phyloP scores from a whole-genome alignment of 2,797 vertebrate species.

The Anguilla obscura region DNA sequence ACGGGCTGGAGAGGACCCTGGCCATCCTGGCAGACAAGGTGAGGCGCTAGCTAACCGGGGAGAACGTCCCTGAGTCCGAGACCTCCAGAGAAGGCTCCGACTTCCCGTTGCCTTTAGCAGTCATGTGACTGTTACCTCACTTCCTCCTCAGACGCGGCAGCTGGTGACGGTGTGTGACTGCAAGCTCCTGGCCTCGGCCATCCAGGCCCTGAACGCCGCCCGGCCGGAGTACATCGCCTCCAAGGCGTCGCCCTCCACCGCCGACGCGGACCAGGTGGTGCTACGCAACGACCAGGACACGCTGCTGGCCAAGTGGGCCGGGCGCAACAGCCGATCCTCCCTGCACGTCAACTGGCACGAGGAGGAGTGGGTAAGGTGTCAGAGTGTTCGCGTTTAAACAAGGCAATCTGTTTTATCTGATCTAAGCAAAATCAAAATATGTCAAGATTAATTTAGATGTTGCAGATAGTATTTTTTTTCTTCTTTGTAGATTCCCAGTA shows the following conservation, averaged over 20 bases:
- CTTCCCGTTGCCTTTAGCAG: neutral
- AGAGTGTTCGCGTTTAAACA: neutral
- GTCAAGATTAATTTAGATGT: neutral
- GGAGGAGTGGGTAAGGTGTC: constrained; percentile 88
- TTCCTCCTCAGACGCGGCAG: constrained; percentile 82
- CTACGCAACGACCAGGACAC: constrained; percentile 97
- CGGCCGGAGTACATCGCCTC: constrained; percentile 97
- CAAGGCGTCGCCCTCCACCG: constrained; percentile 86
- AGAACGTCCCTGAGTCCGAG: neutral
- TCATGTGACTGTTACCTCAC: neutral
- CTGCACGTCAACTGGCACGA: constrained; percentile 91
- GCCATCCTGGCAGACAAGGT: constrained; percentile 95
- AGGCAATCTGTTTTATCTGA: neutral
- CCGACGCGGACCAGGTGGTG: constrained; percentile 91
- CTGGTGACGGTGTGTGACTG: constrained; percentile 94
- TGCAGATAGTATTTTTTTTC: neutral
- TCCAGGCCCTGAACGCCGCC: constrained; percentile 90
- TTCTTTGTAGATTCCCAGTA: neutral
- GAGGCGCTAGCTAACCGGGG: constrained; percentile 27
- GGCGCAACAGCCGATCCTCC: constrained; percentile 87
- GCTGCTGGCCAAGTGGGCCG: constrained; percentile 90
- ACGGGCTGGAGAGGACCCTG: constrained; percentile 91
- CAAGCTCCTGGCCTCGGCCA: constrained; percentile 89
- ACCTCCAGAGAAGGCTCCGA: neutral
- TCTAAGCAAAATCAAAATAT: neutral